phyloP scores from a whole-genome alignment of 2,113 vertebrate genomes.

The Lycaon pictus region DNA sequence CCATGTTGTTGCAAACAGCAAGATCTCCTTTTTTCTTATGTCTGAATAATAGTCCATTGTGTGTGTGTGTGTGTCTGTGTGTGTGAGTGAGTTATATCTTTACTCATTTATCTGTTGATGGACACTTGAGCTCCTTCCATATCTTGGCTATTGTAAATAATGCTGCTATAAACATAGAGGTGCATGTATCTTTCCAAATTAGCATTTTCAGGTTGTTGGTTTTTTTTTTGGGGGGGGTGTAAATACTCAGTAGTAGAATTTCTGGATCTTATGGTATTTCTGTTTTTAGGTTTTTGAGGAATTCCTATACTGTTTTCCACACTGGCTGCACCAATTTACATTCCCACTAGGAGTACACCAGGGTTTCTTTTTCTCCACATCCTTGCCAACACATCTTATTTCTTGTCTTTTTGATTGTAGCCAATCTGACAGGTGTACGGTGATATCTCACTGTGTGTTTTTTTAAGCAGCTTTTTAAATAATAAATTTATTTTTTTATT shows the following conservation, averaged over 20 bases:
- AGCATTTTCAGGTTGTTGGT: not conserved
- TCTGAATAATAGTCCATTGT: not conserved
- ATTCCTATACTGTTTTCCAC: not conserved
- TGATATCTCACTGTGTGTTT: not conserved
- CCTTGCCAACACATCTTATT: not conserved
- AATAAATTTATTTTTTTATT: no score
- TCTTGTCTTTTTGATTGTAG: not conserved
- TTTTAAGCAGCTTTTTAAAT: no score
- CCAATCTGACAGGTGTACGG: not conserved
- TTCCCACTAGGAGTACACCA: not conserved
- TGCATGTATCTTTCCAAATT: not conserved
- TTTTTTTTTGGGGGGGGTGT: not conserved
- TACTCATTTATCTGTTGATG: not conserved
- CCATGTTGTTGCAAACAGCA: not conserved
- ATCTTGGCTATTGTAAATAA: not conserved
- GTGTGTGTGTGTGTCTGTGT: not conserved
- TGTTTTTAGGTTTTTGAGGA: not conserved
- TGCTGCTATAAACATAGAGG: not conserved
- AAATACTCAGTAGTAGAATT: not conserved
- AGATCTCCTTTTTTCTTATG: not conserved
- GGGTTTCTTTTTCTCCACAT: not conserved
- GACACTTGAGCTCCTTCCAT: not conserved
- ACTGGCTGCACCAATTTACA: not conserved
- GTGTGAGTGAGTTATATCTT: not conserved
- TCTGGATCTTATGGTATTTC: not conserved